A percentile compares a stretch with the other conserved stretches of the same genome.
Conservation (phyloP, 2,888 invertebrate genomes). For the Biston stratarius region DNA sequence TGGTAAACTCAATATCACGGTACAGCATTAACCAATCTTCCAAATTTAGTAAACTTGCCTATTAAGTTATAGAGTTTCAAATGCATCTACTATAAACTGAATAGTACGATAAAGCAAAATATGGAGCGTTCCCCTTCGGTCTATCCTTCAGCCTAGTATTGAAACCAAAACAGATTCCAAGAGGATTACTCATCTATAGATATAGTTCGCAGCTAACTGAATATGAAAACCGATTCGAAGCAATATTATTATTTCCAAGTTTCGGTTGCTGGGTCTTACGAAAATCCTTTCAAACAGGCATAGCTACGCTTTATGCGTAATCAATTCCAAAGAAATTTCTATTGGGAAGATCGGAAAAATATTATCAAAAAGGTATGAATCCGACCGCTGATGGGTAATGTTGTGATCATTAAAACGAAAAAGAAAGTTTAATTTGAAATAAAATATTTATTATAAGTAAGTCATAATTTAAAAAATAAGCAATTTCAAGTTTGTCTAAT, state of each 20-base stretch:
- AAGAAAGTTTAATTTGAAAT: background rate
- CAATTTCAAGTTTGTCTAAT: background rate
- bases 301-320: slow-evolving; percentile 29
- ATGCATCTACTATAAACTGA: background rate
- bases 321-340: slow-evolving; percentile 24
- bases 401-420: slow-evolving; percentile 21
- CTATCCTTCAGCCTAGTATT: slow-evolving; percentile 14
- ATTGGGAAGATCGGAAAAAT: slow-evolving; percentile 14
- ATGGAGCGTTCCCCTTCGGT: background rate
- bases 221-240: slow-evolving; percentile 31
- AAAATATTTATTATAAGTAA: background rate
- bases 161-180: slow-evolving; percentile 26
- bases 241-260: slow-evolving; percentile 32
- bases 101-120: background rate
- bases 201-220: slow-evolving; percentile 22
- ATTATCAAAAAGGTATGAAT: slow-evolving; percentile 14
- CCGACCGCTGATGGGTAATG: slow-evolving; percentile 8
- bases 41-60: too few species aligned
- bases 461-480: background rate
- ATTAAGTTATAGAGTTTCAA: background rate
- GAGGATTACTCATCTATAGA: slow-evolving; percentile 23
- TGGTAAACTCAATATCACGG: too few species aligned
- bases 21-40: too few species aligned
- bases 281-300: slow-evolving; percentile 30
- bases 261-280: slow-evolving; percentile 28